phyloP scores from a whole-genome alignment of 1,140 invertebrate genomes.

The Zaprionus nigranus region DNA sequence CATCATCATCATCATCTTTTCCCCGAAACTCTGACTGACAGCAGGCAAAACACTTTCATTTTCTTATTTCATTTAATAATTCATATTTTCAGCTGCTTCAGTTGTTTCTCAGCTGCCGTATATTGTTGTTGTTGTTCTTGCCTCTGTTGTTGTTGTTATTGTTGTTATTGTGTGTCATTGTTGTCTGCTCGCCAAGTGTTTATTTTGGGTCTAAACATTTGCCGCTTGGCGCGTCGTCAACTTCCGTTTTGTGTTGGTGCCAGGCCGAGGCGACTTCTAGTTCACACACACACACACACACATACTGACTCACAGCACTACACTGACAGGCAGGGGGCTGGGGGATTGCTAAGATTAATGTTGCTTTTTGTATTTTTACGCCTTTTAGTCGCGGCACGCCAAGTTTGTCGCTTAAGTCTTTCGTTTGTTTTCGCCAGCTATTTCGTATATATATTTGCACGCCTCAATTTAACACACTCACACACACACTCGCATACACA shows the following conservation, averaged over 20 bases:
- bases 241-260: slow-evolving; percentile 67
- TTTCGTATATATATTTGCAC: slow-evolving; percentile 54
- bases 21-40: slow-evolving; percentile 16
- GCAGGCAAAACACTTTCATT: slow-evolving; percentile 72
- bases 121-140: slow-evolving; percentile 17
- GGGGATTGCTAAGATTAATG: slow-evolving; percentile 53
- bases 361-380: slow-evolving; percentile 61
- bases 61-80: slow-evolving; percentile 80
- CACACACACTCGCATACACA: slow-evolving; percentile 46
- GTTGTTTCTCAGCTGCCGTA: slow-evolving; percentile 31
- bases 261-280: slow-evolving; percentile 49
- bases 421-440: slow-evolving; percentile 66
- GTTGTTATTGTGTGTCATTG: slow-evolving; percentile 31
- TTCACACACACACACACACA: slow-evolving; percentile 26
- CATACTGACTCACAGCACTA: neutral
- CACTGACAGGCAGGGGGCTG: neutral
- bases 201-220: slow-evolving; percentile 68
- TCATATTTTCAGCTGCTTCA: slow-evolving; percentile 62
- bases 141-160: slow-evolving; percentile 14
- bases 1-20: slow-evolving; percentile 2
- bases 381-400: slow-evolving; percentile 63
- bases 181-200: slow-evolving; percentile 60
- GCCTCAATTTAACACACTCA: slow-evolving; percentile 52
- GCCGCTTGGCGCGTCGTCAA: slow-evolving; percentile 64
- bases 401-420: slow-evolving; percentile 74